Conservation (phyloP, 2,797 vertebrate species). For the Tenualosa thibaudeaui region DNA sequence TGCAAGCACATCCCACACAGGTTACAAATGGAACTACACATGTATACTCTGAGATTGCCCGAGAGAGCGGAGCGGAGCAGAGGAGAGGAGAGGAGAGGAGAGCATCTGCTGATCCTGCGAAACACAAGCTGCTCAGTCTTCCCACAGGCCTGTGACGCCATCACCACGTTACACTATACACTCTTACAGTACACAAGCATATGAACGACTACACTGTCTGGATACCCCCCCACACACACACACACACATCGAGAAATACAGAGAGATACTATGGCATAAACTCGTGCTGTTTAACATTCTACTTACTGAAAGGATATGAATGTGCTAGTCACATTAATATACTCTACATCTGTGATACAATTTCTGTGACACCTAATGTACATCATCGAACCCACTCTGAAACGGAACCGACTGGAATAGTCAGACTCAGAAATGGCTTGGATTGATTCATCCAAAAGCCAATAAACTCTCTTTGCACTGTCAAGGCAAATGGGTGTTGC, state of each 20-base stretch:
- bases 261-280: not conserved
- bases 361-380: too few species aligned
- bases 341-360: too few species aligned
- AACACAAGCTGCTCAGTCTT: slow-evolving; percentile 48
- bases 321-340: not conserved
- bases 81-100: slow-evolving; percentile 38
- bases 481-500: not conserved
- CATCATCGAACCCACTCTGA: too few species aligned
- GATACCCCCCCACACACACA: not conserved
- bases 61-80: slow-evolving; percentile 3
- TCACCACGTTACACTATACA: slow-evolving; percentile 32
- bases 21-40: not conserved
- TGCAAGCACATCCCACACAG: not conserved
- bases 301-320: not conserved
- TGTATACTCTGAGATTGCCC: not conserved
- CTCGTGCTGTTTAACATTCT: not conserved
- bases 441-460: not conserved
- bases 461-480: not conserved
- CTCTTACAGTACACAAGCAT: slow-evolving; percentile 36
- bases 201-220: not conserved
- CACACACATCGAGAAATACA: not conserved
- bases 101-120: slow-evolving; percentile 52
- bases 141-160: slow-evolving; percentile 42
- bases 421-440: too few species aligned
- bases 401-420: too few species aligned